Evolutionary conservation across 2,888 invertebrate species (phyloP), one percentile per base, ranked within the genome.

Genomic region (Schrankia costaestrigalis): DNA sequence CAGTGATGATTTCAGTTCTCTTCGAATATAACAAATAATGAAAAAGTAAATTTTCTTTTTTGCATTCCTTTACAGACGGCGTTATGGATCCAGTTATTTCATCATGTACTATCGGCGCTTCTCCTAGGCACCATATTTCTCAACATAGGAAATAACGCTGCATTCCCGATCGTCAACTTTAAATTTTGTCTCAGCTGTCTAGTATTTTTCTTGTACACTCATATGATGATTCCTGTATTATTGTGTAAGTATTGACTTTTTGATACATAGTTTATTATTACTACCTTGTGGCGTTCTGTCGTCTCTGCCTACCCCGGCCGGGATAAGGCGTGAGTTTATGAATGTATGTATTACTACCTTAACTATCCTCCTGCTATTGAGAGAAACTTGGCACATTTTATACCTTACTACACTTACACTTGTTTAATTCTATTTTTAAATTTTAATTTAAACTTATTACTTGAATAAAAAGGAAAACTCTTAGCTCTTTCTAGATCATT

Each of bases 141-240:
- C 47, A 74, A 82, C 12, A 82, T 90, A 2, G 92, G 91, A 19
- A 89, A 90, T 57, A 88, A 91, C 45, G 91, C 89, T 0, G 78
- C 73, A 18, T 57, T 79, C 3, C 89, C 90, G 0, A 73, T 90
- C 3, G 85, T 89, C 24, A 90, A 91, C 59, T 90, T 91, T 64
- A 91, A 91, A 48, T 91, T 90, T 63, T 90, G 90, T 43, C 72
- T 91, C 4, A 87, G 89, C 49, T 80, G 89, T 12, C 63, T 90
- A 1, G 90, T 91, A 0, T 91, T 91, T 70, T 90, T 90, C 56
- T 90, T 91, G 86, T 92, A 91, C 54, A 91, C 91, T 0, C 84
- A 91, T 49, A 80, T 89, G 9, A 91, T 92, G 91, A 83, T 89
- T 33, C 90, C 91, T 13, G 86, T 91, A 3, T 64, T 91, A 25